These are phyloP conservation scores for Chiridota heheva DNA, from an alignment of 35 echinoderm and acorn worm species.

Conservation along the genomic window DNA sequence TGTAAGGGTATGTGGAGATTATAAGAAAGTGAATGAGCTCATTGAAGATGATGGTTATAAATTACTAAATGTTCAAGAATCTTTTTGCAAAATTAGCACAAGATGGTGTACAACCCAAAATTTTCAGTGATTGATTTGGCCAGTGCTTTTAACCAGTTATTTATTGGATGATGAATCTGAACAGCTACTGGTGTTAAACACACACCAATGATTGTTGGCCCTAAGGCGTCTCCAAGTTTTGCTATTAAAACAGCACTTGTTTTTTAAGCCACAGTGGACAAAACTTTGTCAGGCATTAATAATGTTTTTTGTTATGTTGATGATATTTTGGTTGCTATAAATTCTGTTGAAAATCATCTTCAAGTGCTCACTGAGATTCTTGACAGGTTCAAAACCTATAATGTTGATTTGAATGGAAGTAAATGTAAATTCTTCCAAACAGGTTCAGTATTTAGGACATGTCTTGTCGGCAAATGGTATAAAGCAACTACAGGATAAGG, in stretches of 20 bases:
- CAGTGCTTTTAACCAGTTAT: slow-evolving; percentile 22
- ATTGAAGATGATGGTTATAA: slow-evolving; percentile 22
- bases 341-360: not conserved
- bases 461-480: not conserved
- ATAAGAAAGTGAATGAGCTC: slow-evolving; percentile 8
- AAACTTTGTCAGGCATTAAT: slow-evolving; percentile 29
- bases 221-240: slow-evolving; percentile 22
- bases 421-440: slow-evolving; percentile 19
- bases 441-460: slow-evolving; percentile 12
- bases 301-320: slow-evolving; percentile 40
- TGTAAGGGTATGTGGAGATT: slow-evolving; percentile 17
- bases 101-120: slow-evolving; percentile 27
- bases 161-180: not conserved
- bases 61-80: slow-evolving; percentile 3
- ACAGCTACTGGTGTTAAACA: slow-evolving; percentile 26
- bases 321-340: slow-evolving; percentile 1
- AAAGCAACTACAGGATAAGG: not conserved
- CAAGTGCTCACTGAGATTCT: not conserved
- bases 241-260: not conserved
- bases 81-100: not conserved
- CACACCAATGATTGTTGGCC: slow-evolving; percentile 24
- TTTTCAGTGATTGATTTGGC: slow-evolving; percentile 44
- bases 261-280: slow-evolving; percentile 2
- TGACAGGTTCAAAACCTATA: not conserved
- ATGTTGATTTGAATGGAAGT: not conserved